These are phyloP conservation scores for Diogma glabrata DNA, from an alignment of 2,888 invertebrate species.

Conservation along the genomic window DNA sequence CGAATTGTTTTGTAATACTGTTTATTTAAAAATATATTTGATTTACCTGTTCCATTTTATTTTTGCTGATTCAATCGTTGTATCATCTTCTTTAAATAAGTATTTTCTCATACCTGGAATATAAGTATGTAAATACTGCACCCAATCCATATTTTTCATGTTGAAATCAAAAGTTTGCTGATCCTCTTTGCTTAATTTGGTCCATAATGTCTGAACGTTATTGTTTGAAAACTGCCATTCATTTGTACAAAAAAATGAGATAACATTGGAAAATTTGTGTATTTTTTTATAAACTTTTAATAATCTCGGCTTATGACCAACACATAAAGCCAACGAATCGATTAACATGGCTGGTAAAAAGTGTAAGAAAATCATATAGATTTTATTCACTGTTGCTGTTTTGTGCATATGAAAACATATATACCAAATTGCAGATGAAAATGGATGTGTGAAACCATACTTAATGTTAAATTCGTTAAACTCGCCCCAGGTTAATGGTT, in stretches of 20 bases:
- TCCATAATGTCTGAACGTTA: slow-evolving; percentile 41
- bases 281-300: slow-evolving; percentile 66
- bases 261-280: slow-evolving; percentile 59
- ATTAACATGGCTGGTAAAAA: slow-evolving; percentile 49
- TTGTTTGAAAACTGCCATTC: slow-evolving; percentile 59
- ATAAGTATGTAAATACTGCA: slow-evolving; percentile 53
- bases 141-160: slow-evolving; percentile 60
- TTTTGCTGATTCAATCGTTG: slow-evolving; percentile 48
- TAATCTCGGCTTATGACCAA: slow-evolving; percentile 51
- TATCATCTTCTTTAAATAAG: slow-evolving; percentile 59
- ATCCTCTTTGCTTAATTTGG: slow-evolving; percentile 32
- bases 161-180: slow-evolving; percentile 57
- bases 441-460: slow-evolving; percentile 44
- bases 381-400: slow-evolving; percentile 27
- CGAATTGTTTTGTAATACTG: no score
- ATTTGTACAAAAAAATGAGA: slow-evolving; percentile 61
- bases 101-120: slow-evolving; percentile 57
- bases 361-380: slow-evolving; percentile 41
- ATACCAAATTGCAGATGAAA: slow-evolving; percentile 56
- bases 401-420: slow-evolving; percentile 35
- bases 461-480: slow-evolving; percentile 43
- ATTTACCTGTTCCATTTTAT: slow-evolving; percentile 45
- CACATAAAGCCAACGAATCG: slow-evolving; percentile 41
- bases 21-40: not conserved
- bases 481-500: slow-evolving; percentile 68